These are phyloP conservation scores for Iphiclides podalirius DNA, from an alignment of 2,888 invertebrate species.

Conservation along the genomic window DNA sequence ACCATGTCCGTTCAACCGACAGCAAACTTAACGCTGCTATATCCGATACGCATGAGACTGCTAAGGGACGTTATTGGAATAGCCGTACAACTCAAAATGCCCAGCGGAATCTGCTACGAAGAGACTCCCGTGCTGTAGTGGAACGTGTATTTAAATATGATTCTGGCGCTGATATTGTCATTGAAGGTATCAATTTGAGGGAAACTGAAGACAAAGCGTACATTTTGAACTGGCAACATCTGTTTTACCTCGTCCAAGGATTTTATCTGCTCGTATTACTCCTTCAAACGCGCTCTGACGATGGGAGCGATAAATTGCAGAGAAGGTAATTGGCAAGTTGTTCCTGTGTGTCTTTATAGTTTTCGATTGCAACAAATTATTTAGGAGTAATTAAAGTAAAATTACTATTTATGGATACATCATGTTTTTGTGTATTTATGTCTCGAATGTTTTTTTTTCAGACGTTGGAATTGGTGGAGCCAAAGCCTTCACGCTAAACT, in stretches of 20 bases:
- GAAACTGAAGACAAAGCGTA: background rate
- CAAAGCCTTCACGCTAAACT: constrained; percentile 2
- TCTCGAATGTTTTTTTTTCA: constrained; percentile 11
- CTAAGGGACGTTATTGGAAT: no score
- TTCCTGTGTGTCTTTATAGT: no score
- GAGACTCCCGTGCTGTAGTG: background rate
- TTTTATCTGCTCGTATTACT: constrained; percentile 9
- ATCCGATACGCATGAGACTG: background rate
- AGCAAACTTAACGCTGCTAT: background rate
- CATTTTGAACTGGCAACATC: constrained; percentile 12
- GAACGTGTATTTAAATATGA: background rate
- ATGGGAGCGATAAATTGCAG: constrained; percentile 1
- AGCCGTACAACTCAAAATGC: no score
- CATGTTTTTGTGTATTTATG: no score
- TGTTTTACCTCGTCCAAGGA: constrained; percentile 15
- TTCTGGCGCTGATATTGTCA: background rate
- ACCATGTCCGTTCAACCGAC: background rate
- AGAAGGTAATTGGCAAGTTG: constrained; percentile 17
- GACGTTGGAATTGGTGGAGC: constrained; percentile 13
- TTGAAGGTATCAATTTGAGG: background rate
- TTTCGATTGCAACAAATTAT: no score
- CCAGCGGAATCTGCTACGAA: no score
- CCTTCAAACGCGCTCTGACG: background rate
- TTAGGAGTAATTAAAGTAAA: no score
- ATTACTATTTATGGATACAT: no score